A percentile compares a stretch with the other conserved stretches of the same genome.
phyloP scores from a whole-genome alignment of 2,113 vertebrate species.

The Ariopsis seemanni region DNA sequence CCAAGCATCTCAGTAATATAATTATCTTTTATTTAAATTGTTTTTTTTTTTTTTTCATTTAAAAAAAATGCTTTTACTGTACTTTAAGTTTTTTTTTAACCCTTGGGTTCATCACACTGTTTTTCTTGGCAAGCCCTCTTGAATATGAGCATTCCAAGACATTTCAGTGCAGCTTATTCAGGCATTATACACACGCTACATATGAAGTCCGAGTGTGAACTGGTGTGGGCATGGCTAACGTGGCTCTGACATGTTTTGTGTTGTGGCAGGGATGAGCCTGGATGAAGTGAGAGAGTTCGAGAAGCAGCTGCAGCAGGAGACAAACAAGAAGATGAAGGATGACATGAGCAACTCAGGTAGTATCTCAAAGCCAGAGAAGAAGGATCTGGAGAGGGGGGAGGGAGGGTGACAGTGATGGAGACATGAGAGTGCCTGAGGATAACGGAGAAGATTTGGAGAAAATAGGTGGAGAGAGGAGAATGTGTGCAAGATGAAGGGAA shows the following conservation, averaged over 20 bases:
- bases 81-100: not conserved
- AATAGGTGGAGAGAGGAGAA: not conserved
- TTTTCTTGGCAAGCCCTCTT: not conserved
- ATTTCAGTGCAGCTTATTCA: not conserved
- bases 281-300: constrained; percentile 77
- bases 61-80: not conserved
- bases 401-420: constrained; percentile 12
- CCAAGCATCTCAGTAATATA: not conserved
- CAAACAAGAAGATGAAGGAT: constrained; percentile 77
- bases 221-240: not conserved
- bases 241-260: not conserved
- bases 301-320: constrained; percentile 72
- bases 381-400: constrained; percentile 7
- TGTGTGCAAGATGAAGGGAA: not conserved
- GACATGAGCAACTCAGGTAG: constrained; percentile 69
- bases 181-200: constrained; percentile 8
- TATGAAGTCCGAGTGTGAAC: not conserved
- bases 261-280: constrained; percentile 70
- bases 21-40: not conserved
- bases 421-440: not conserved
- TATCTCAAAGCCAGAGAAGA: constrained; percentile 48
- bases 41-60: not conserved
- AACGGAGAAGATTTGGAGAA: constrained; percentile 2
- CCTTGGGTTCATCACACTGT: no score
- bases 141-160: not conserved